Conservation (phyloP, 2,113 vertebrate genomes). For the Sturnus vulgaris region DNA sequence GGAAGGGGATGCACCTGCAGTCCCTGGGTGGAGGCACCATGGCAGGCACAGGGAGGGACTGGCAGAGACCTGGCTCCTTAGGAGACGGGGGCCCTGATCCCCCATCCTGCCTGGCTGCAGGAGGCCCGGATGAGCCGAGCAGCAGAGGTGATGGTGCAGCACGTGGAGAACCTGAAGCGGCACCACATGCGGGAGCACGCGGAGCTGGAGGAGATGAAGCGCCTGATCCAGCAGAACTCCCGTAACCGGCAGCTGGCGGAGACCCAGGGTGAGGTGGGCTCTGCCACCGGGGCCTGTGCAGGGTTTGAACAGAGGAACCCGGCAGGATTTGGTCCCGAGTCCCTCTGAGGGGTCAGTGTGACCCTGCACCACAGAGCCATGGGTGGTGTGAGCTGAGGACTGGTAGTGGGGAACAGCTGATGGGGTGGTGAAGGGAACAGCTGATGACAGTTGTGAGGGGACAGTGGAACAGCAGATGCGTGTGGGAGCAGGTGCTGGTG, state of each 20-base stretch:
- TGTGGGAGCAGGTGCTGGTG: background rate
- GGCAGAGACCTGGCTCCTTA: background rate
- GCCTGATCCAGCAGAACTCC: slow-evolving; percentile 66
- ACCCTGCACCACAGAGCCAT: fast-evolving
- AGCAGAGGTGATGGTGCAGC: slow-evolving; percentile 83
- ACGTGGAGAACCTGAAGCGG: slow-evolving; percentile 81
- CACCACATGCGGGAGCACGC: slow-evolving; percentile 63
- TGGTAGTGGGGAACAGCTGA: background rate
- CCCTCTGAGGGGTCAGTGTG: background rate
- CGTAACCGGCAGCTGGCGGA: slow-evolving; percentile 64
- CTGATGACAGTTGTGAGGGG: background rate
- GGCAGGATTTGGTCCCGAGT: fast-evolving
- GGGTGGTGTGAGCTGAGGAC: background rate
- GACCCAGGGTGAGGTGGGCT: slow-evolving; percentile 54
- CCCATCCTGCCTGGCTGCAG: slow-evolving; percentile 4
- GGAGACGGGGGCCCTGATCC: background rate
- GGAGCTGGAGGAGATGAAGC: slow-evolving; percentile 82
- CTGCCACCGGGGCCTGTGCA: fast-evolving
- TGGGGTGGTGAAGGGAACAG: background rate
- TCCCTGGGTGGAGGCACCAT: background rate
- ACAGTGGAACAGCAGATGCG: background rate
- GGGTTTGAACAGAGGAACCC: fast-evolving
- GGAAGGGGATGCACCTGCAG: background rate
- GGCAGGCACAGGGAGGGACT: background rate
- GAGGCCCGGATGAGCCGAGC: slow-evolving; percentile 82